Evolutionary conservation across 2,888 invertebrate species (phyloP), one percentile per base, ranked within the genome.

Genomic region (Lasioglossum marginatum): DNA sequence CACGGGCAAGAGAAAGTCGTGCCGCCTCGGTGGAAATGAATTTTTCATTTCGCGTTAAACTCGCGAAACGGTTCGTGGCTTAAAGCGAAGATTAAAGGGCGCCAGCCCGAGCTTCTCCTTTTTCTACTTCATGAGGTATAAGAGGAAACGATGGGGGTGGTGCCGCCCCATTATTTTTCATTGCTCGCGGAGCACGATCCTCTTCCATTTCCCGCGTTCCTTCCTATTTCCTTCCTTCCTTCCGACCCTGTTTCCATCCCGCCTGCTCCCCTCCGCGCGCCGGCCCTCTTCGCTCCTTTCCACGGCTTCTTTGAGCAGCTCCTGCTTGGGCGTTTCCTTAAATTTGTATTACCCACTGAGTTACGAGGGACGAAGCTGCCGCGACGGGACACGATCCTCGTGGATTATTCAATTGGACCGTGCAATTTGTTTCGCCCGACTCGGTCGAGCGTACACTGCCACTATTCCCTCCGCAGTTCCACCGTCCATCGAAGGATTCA

Each of bases 1-100:
- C 16, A 77, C 68, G 57, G 48, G 45, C 37, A 77, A 87, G 63
- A 71, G 75, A 73, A 87, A 83, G 75, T 76, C 86, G 89, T 87
- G 91, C 87, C 90, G 84, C 88, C 88, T 84, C 84, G 86, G 88
- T 92, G 89, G 89, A 90, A 92, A 93, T 93, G 92, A 93, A 93
- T 93, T 93, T 93, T 93, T 93, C 92, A 92, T 92, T 90, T 90
- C 90, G 90, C 91, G 91, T 91, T 92, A 92, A 92, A 92, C 91
- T 92, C 93, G 92, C 93, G 91, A 92, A 91, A 92, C 93, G 92
- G 90, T 92, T 91, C 90, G 91, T 90, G 90, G 92, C 92, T 91
- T 90, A 92, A 92, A 92, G 92, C 91, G 92, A 92, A 93, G 93
- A 93, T 93, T 93, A 93, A 94, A 93, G 93, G 92, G 93, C 90